Conservation (phyloP, 2,113 vertebrate species). For the Myrmecophaga tridactyla region DNA sequence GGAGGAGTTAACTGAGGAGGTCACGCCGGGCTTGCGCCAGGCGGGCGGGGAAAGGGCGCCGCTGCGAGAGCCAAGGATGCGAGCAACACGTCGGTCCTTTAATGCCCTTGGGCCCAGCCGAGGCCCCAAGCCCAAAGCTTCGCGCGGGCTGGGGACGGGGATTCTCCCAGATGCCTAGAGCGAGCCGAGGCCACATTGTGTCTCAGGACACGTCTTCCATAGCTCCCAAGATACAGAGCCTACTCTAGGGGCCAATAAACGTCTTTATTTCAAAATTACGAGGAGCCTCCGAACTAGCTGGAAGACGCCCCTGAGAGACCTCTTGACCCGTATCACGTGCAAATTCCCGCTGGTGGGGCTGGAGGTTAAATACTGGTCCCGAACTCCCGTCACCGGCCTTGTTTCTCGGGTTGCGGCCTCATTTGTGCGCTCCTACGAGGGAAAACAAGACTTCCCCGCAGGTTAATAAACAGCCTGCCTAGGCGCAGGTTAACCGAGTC, state of each 20-base stretch:
- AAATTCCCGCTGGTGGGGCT: not conserved
- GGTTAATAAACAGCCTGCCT: conserved; percentile 83
- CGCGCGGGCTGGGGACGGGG: rapidly evolving
- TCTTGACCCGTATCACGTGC: not conserved
- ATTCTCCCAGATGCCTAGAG: rapidly evolving
- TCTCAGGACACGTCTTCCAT: not conserved
- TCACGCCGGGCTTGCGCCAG: no score
- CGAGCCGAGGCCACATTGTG: not conserved
- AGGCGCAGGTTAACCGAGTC: conserved; percentile 59
- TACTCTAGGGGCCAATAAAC: not conserved
- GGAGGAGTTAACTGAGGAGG: not conserved
- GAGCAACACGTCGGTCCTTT: not conserved
- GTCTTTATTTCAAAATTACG: not conserved
- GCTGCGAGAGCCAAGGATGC: not conserved
- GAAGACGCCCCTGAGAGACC: not conserved
- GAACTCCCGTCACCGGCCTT: conserved; percentile 17
- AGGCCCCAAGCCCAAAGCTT: not conserved
- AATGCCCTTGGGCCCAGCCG: rapidly evolving
- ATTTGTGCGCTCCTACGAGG: conserved; percentile 67
- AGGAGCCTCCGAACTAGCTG: not conserved
- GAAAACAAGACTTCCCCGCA: conserved; percentile 54
- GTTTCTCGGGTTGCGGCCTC: conserved; percentile 71
- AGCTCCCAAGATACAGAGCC: not conserved
- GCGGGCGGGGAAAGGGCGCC: not conserved
- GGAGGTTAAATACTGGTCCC: not conserved